Percentiles rank a stretch among this genome's conserved stretches.
phyloP scores from a whole-genome alignment of 2,113 vertebrate genomes.

The Procapra przewalskii region DNA sequence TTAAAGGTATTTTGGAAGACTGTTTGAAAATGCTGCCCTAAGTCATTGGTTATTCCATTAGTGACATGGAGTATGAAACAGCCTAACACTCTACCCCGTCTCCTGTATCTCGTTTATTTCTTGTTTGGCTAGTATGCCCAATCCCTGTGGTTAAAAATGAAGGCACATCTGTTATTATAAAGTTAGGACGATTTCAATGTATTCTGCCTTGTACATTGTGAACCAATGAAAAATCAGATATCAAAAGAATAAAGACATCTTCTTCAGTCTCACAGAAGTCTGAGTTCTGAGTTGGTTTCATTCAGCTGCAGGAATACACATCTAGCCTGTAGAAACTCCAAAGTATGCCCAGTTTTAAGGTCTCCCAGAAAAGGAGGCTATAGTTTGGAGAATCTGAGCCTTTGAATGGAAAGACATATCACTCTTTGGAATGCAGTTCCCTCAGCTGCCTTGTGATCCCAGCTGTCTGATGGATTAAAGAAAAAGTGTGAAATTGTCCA shows the following conservation, averaged over 20 bases:
- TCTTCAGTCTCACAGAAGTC: background rate
- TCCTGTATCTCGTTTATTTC: background rate
- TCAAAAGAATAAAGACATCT: background rate
- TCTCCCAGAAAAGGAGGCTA: background rate
- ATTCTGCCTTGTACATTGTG: background rate
- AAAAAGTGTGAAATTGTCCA: background rate
- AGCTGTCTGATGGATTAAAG: background rate
- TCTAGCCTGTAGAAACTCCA: background rate
- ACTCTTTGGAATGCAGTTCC: background rate
- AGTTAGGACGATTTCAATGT: background rate
- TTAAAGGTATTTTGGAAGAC: background rate
- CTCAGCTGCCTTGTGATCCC: background rate
- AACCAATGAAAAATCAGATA: background rate
- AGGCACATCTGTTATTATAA: background rate
- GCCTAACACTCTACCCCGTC: background rate
- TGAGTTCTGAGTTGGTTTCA: background rate
- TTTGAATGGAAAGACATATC: background rate
- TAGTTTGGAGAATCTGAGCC: background rate
- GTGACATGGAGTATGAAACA: background rate
- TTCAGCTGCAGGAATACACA: background rate
- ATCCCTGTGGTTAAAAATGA: conserved; percentile 14
- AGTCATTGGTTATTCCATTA: background rate
- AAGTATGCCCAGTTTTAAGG: background rate
- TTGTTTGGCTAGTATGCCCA: background rate
- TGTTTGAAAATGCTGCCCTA: background rate